Evolutionary conservation across 30 jellyfish, hydroid and myxozoan genomes (phyloP).

Genomic region (Hydractinia echinata): DNA sequence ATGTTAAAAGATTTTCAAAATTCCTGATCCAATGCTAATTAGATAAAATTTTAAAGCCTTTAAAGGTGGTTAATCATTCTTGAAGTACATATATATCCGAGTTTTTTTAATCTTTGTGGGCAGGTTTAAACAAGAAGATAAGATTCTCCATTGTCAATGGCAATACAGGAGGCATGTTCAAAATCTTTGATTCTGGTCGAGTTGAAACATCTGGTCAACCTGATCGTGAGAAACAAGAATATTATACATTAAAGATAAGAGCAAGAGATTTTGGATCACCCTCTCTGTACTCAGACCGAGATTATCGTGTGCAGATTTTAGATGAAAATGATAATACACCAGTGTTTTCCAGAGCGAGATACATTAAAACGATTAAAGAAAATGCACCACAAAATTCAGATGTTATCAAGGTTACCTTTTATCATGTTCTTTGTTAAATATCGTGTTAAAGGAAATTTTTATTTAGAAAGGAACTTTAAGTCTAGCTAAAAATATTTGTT

Average conservation of each 20-base stretch:
- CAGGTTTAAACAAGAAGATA: conserved; percentile 24
- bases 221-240: conserved; percentile 49
- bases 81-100: too few species aligned
- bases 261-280: conserved; percentile 58
- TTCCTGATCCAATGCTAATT: too few species aligned
- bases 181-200: conserved; percentile 49
- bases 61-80: too few species aligned
- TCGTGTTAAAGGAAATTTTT: not conserved
- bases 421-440: not conserved
- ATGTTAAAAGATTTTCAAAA: too few species aligned
- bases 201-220: conserved; percentile 38
- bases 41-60: too few species aligned
- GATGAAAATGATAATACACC: conserved; percentile 84
- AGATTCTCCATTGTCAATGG: conserved; percentile 74
- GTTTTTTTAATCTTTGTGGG: too few species aligned
- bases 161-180: conserved; percentile 48
- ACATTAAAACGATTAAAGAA: conserved; percentile 50
- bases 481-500: too few species aligned
- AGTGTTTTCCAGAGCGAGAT: conserved; percentile 36
- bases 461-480: not conserved
- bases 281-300: conserved; percentile 64
- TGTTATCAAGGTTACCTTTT: not conserved
- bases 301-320: conserved; percentile 33
- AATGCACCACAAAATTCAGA: conserved; percentile 31
- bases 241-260: conserved; percentile 42